Evolutionary conservation across 1,140 invertebrate genomes (phyloP).

Genomic region (Meloidogyne hapla): DNA sequence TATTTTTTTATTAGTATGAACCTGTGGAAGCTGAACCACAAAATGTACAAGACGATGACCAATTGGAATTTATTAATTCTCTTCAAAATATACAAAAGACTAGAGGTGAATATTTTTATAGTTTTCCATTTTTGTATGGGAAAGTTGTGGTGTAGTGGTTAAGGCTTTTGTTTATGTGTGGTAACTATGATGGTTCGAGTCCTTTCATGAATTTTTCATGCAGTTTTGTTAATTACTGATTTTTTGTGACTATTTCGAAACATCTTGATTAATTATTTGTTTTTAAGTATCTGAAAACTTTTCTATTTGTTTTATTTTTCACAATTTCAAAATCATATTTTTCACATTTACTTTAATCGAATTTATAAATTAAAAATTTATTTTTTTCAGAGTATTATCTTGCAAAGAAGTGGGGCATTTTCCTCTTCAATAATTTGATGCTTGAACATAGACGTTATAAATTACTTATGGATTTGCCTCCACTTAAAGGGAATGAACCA

Average conservation of each 20-base stretch:
- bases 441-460: slow-evolving; percentile 32
- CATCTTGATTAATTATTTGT: too few relatives aligned
- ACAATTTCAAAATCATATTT: too few relatives aligned
- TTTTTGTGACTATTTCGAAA: too few relatives aligned
- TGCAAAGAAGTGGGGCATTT: slow-evolving; percentile 21
- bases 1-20: background rate
- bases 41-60: background rate
- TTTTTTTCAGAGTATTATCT: slow-evolving; percentile 36
- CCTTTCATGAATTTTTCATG: too few relatives aligned
- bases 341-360: background rate
- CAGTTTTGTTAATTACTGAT: too few relatives aligned
- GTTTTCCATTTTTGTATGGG: slow-evolving; percentile 6
- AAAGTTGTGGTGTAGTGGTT: background rate
- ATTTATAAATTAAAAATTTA: too few relatives aligned
- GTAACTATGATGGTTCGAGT: too few relatives aligned
- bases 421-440: slow-evolving; percentile 27
- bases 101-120: background rate
- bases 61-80: background rate
- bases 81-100: background rate
- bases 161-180: background rate
- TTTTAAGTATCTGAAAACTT: too few relatives aligned
- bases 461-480: slow-evolving; percentile 31
- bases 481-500: slow-evolving; percentile 25
- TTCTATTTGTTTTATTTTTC: too few relatives aligned
- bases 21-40: background rate